phyloP scores from a whole-genome alignment of 2,888 invertebrate genomes.

The Eulithis prunata region DNA sequence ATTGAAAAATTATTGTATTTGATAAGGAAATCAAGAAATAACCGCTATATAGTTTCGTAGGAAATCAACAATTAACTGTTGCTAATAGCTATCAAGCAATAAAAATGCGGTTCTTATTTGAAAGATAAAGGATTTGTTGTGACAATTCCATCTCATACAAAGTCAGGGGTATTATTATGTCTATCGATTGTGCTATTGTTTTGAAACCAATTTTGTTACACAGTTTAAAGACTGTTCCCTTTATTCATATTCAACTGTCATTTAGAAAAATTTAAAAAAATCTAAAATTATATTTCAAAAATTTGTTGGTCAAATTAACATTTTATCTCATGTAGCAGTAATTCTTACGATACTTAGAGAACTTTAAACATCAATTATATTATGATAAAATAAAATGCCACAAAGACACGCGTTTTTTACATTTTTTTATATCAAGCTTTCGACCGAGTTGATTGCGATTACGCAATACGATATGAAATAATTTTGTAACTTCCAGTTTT shows the following conservation, averaged over 20 bases:
- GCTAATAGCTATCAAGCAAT: slow-evolving; percentile 11
- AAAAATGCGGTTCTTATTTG: slow-evolving; percentile 13
- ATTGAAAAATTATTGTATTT: slow-evolving; percentile 5
- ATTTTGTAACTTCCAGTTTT: slow-evolving; percentile 4
- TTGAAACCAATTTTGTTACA: neutral
- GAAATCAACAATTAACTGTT: slow-evolving; percentile 33
- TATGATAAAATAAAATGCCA: no score
- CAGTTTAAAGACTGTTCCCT: no score
- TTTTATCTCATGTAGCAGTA: no score
- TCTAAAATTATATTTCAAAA: no score
- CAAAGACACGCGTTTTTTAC: no score
- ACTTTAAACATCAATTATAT: no score
- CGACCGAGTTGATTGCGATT: slow-evolving; percentile 9
- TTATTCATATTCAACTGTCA: no score
- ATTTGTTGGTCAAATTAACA: no score
- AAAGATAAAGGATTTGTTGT: slow-evolving; percentile 9
- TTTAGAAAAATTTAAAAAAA: no score
- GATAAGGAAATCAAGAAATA: slow-evolving; percentile 31
- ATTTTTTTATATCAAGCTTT: slow-evolving; percentile 8
- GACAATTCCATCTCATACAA: slow-evolving; percentile 3
- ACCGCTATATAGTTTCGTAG: slow-evolving; percentile 19
- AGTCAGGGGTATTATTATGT: neutral
- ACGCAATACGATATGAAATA: slow-evolving; percentile 12
- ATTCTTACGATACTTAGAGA: no score
- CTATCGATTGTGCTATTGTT: neutral